Base-by-base conservation (phyloP, 2,888 invertebrate genomes). In the Hirtodrosophila histrioides region DNA sequence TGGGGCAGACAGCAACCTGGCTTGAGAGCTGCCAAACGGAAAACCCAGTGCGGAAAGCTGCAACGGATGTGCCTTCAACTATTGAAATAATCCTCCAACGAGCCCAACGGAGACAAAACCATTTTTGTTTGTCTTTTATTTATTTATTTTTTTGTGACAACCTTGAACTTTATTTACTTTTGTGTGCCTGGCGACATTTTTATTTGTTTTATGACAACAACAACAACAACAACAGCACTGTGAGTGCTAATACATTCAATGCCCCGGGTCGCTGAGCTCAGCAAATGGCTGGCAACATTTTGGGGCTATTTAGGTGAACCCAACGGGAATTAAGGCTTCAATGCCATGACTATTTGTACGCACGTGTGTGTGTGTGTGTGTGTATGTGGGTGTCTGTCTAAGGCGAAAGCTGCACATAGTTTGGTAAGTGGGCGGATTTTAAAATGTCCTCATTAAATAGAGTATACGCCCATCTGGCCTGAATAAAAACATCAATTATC, bases 51-150 rank as follows among this genome's bases (percentile, higher is more conserved):
- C 86, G 82, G 82, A 82, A 86, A 84, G 86, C 82, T 84, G 86
- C 84, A 84, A 56, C 84, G 82, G 82, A 82, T 82, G 81, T 86
- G 73, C 84, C 84, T 46, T 56, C 56, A 68, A 84, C 86, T 86
- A 80, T 86, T 82, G 78, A 71, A 86, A 78, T 86, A 86, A 86
- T 80, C 81, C 81, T 55, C 44, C 49, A 64, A 65, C 61, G 64
- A 66, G 62, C 63, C 54, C 60, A 51, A 56, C 78, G 56, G 53
- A 49, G 61, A 51, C 55, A 43, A 45, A 58, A 64, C 51, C 55
- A 57, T 41, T 69, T 51, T 67, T 40, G 37, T 54, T 58, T 50
- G 31, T 50, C 11, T 48, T 45, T 29, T 60, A 46, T 46, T 69
- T 76, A 55, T 50, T 63, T 70, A 79, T 68, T 75, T 45, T 33